These are phyloP conservation scores for Scaptomyza tumidula DNA, from an alignment of 2,888 invertebrate genomes.

Conservation along the genomic window DNA sequence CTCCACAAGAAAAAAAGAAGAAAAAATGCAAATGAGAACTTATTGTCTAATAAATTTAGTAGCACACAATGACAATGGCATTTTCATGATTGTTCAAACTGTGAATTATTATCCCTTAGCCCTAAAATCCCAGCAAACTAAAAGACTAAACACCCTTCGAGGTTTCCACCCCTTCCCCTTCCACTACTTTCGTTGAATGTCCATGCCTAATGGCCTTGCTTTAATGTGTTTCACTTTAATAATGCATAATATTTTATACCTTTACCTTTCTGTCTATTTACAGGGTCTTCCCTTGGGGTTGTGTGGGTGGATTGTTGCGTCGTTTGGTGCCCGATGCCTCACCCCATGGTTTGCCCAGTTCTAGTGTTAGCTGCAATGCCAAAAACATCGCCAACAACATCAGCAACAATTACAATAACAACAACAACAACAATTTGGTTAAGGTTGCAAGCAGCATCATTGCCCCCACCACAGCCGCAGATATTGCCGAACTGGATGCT, in stretches of 20 bases:
- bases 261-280: slow-evolving; percentile 63
- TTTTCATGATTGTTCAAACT: slow-evolving; percentile 41
- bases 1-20: too few species aligned
- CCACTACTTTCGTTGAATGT: neutral
- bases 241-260: slow-evolving; percentile 71
- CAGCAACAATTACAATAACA: slow-evolving; percentile 10
- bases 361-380: slow-evolving; percentile 17
- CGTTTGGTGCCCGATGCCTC: slow-evolving; percentile 89
- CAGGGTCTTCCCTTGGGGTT: slow-evolving; percentile 91
- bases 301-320: slow-evolving; percentile 88
- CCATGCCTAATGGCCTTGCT: slow-evolving; percentile 67
- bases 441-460: slow-evolving; percentile 38
- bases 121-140: slow-evolving; percentile 33
- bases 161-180: neutral
- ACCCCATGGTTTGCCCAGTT: slow-evolving; percentile 84
- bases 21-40: slow-evolving; percentile 5
- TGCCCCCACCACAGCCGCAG: slow-evolving; percentile 36
- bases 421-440: too few species aligned
- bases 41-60: slow-evolving; percentile 25
- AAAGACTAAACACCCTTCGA: neutral
- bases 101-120: slow-evolving; percentile 53
- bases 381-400: slow-evolving; percentile 12
- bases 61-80: slow-evolving; percentile 9
- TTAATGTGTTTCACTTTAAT: slow-evolving; percentile 77
- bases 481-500: slow-evolving; percentile 68